phyloP scores from a whole-genome alignment of 2,888 invertebrate genomes.

The Teleiodes luculella region DNA sequence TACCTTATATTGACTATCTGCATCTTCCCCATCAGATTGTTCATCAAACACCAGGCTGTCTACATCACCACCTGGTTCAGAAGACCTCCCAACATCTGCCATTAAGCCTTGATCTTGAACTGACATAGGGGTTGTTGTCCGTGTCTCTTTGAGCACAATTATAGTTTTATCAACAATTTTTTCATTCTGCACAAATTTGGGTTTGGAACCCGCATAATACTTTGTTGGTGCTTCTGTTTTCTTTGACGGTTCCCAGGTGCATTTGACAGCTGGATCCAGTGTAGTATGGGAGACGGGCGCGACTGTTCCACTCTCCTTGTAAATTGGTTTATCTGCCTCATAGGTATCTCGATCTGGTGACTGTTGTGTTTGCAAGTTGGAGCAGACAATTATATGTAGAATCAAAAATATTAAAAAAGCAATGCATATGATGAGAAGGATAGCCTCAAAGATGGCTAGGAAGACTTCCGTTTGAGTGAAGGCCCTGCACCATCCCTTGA shows the following conservation, averaged over 20 bases:
- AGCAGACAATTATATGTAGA: slow-evolving; percentile 51
- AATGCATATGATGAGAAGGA: slow-evolving; percentile 45
- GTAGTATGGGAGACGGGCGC: slow-evolving; percentile 11
- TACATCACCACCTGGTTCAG: slow-evolving; percentile 12
- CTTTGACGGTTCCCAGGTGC: slow-evolving; percentile 55
- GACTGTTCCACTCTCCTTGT: background rate
- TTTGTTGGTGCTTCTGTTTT: slow-evolving; percentile 41
- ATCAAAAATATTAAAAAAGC: slow-evolving; percentile 48
- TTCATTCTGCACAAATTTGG: too few relatives aligned
- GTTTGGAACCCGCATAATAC: slow-evolving; percentile 36
- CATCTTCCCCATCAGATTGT: slow-evolving; percentile 34
- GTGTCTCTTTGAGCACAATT: background rate
- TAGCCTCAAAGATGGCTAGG: slow-evolving; percentile 42
- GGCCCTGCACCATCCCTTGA: slow-evolving; percentile 58
- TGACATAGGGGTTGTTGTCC: too few relatives aligned
- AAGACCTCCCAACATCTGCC: background rate
- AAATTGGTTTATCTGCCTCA: too few relatives aligned
- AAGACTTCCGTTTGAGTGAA: slow-evolving; percentile 54
- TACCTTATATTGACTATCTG: slow-evolving; percentile 14
- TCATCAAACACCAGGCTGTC: slow-evolving; percentile 13
- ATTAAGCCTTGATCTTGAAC: background rate
- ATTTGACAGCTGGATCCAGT: slow-evolving; percentile 32
- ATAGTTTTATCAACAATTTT: background rate
- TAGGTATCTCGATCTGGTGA: too few relatives aligned
- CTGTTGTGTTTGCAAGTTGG: slow-evolving; percentile 5